Evolutionary conservation across 2,888 invertebrate species (phyloP).

Genomic region (Myopa testacea): DNA sequence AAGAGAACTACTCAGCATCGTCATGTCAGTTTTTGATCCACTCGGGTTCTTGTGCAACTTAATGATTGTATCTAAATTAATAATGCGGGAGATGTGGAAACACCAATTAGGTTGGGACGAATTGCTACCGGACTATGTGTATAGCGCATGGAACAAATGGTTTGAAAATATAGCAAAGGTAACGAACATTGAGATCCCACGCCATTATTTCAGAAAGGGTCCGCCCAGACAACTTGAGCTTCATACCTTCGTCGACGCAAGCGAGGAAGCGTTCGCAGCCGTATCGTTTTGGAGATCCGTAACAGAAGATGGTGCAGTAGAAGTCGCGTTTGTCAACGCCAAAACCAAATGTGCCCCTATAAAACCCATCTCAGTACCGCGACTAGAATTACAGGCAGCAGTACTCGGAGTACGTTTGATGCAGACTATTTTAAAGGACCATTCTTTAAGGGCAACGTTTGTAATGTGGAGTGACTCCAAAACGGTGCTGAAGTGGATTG

Average conservation of each 20-base stretch:
- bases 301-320: background rate
- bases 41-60: constrained; percentile 39
- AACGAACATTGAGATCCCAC: constrained; percentile 26
- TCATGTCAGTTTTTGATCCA: constrained; percentile 39
- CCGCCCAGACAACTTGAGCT: background rate
- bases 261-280: background rate
- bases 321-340: constrained; percentile 2
- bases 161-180: constrained; percentile 10
- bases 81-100: constrained; percentile 43
- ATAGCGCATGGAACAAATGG: constrained; percentile 32
- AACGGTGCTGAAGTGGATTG: constrained; percentile 43
- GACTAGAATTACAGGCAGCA: constrained; percentile 41
- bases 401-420: constrained; percentile 36
- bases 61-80: constrained; percentile 37
- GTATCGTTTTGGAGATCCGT: background rate
- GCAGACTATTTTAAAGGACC: constrained; percentile 12
- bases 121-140: background rate
- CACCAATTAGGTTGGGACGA: constrained; percentile 34
- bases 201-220: constrained; percentile 27
- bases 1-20: constrained; percentile 20
- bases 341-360: constrained; percentile 12
- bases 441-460: constrained; percentile 3
- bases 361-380: constrained; percentile 23
- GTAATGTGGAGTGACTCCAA: constrained; percentile 37
- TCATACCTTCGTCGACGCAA: background rate